phyloP scores from a whole-genome alignment of 2,888 invertebrate genomes.

The Drosophila aldrichi region DNA sequence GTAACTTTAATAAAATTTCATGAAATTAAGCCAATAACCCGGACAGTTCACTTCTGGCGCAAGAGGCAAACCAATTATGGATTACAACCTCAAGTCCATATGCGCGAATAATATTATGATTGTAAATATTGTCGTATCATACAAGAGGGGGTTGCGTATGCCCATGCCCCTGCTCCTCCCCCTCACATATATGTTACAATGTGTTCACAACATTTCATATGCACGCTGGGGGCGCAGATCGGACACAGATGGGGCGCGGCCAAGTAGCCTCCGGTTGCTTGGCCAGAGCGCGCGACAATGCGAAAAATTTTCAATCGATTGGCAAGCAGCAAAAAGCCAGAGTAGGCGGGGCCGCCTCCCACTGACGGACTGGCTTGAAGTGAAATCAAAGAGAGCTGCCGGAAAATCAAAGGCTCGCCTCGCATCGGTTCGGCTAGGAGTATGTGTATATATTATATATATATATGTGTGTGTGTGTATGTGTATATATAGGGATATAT shows the following conservation, averaged over 20 bases:
- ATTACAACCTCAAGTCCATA: conserved; percentile 75
- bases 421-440: conserved; percentile 15
- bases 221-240: conserved; percentile 66
- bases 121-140: conserved; percentile 59
- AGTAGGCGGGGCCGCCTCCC: neutral
- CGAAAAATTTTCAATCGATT: conserved; percentile 82
- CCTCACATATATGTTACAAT: neutral
- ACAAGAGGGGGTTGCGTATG: conserved; percentile 19
- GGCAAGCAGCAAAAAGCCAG: conserved; percentile 37
- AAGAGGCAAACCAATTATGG: conserved; percentile 72
- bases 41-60: conserved; percentile 29
- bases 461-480: neutral
- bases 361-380: conserved; percentile 11
- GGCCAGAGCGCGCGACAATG: conserved; percentile 76
- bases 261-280: conserved; percentile 74
- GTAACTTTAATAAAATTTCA: conserved; percentile 6
- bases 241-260: conserved; percentile 73
- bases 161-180: neutral
- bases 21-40: conserved; percentile 11
- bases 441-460: neutral
- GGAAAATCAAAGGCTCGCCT: conserved; percentile 62
- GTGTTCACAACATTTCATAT: conserved; percentile 62
- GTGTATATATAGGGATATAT: conserved; percentile 2
- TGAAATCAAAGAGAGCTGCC: conserved; percentile 48
- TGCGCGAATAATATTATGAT: conserved; percentile 73